Base-by-base conservation (phyloP, 2,888 invertebrate species). In the Plebejus melissa region DNA sequence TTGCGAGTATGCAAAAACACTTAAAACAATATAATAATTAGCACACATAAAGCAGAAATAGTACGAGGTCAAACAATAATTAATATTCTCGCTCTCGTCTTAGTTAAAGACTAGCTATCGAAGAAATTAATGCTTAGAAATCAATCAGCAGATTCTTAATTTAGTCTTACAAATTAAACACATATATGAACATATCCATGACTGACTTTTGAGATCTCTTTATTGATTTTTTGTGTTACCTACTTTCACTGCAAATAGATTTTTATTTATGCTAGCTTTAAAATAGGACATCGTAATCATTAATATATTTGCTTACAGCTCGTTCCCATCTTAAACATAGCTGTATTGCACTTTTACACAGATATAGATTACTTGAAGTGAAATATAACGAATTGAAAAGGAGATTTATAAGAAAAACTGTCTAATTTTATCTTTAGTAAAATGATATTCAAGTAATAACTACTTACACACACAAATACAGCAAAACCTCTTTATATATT, bases 241-340 rank as follows among this genome's bases (percentile, higher is more conserved):
- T 16, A 16, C 85, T 90, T 89, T 87, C 86, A 83, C 88, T 88
- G 84, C 82, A 86, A 85, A 90, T 89, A 88, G 87, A 89, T 89
- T 89, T 90, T 87, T 88, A 86, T 90, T 89, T 28, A 89, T 88
- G 87, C 85, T 82, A 82, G 81, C 82, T 84, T 83, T 82, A 85
- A 86, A 87, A 83, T 87, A 88, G 86, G 86, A 85, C 86, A 84
- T 84, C 84, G 80, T 81, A 86, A 84, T 89, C 87, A 90, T 88
- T 86, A 86, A 82, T 82, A 84, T 83, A 83, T 83, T 13, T 36
- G 82, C 80, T 75, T 72, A 2, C 28, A 50, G 16, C 11, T 22
- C 11, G 3, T 72, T 54, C 54, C 28, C 36, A 7, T 72, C 32
- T 72, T 13, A 32, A 54, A 32, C 13, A 28, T 22, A 7, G 32